These are phyloP conservation scores for Rhamnusium bicolor DNA, from an alignment of 2,888 invertebrate genomes.

Conservation along the genomic window DNA sequence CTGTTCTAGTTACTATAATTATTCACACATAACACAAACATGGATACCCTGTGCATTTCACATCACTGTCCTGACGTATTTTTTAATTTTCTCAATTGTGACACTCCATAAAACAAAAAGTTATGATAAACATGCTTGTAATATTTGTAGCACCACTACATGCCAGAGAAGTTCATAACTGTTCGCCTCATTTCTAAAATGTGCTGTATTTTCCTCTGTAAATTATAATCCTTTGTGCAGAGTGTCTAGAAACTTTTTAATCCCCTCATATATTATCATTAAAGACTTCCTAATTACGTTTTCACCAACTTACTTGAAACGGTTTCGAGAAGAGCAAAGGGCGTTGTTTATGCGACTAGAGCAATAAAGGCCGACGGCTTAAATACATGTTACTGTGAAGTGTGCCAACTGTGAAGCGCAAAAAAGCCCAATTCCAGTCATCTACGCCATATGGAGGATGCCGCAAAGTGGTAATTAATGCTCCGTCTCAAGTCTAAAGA, in stretches of 20 bases:
- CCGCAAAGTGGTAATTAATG: constrained; percentile 60
- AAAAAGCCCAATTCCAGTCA: constrained; percentile 53
- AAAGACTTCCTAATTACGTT: constrained; percentile 54
- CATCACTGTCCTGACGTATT: neutral
- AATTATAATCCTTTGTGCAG: constrained; percentile 37
- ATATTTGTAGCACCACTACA: neutral
- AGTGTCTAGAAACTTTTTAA: constrained; percentile 37
- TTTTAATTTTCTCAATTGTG: neutral
- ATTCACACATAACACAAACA: no score
- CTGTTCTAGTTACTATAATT: no score
- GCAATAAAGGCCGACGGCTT: constrained; percentile 64
- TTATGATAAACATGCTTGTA: neutral
- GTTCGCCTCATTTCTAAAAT: neutral
- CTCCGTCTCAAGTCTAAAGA: constrained; percentile 40
- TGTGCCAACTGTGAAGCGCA: constrained; percentile 61
- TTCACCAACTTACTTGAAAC: constrained; percentile 45
- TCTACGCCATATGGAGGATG: constrained; percentile 58
- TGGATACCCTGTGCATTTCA: no score
- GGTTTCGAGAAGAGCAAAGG: constrained; percentile 41
- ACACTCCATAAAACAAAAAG: neutral
- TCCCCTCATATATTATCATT: constrained; percentile 48
- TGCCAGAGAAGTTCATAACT: neutral
- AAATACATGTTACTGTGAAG: constrained; percentile 64
- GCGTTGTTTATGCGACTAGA: constrained; percentile 47
- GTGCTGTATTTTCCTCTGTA: constrained; percentile 3